phyloP scores from a whole-genome alignment of 2,888 invertebrate species.

The Metacarcinus magister region DNA sequence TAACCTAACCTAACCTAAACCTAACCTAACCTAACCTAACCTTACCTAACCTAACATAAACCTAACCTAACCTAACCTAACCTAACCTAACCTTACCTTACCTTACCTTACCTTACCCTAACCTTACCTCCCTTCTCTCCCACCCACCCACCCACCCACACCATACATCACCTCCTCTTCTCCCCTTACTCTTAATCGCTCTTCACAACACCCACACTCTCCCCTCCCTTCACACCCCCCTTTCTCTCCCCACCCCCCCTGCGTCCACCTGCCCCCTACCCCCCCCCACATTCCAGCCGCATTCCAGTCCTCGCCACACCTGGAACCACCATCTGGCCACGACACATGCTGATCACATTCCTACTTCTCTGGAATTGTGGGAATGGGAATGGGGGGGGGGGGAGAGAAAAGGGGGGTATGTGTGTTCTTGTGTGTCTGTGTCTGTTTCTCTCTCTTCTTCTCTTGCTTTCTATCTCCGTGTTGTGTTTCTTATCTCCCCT shows the following conservation, averaged over 20 bases:
- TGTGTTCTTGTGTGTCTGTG: neutral
- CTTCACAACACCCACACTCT: neutral
- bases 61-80: too few relatives aligned
- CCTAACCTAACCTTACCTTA: neutral
- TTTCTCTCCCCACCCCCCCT: neutral
- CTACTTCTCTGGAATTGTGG: neutral
- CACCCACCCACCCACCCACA: neutral
- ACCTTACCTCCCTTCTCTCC: neutral
- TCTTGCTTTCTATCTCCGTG: neutral
- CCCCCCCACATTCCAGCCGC: neutral
- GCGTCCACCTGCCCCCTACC: neutral
- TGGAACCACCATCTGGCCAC: neutral
- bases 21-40: too few relatives aligned
- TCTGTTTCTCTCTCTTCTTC: neutral
- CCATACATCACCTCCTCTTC: neutral
- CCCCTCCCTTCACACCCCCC: neutral
- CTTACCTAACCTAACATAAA: too few relatives aligned
- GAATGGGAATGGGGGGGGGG: neutral
- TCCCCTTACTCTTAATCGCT: neutral
- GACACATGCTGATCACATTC: neutral
- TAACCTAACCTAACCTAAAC: too few relatives aligned
- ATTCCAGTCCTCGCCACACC: neutral
- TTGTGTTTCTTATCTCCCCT: too few relatives aligned
- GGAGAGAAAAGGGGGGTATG: neutral
- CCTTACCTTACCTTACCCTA: neutral